Percentiles rank a stretch among this genome's conserved stretches.
Evolutionary conservation across 2,888 invertebrate genomes (phyloP).

Genomic region (Dryobotodes eremita): DNA sequence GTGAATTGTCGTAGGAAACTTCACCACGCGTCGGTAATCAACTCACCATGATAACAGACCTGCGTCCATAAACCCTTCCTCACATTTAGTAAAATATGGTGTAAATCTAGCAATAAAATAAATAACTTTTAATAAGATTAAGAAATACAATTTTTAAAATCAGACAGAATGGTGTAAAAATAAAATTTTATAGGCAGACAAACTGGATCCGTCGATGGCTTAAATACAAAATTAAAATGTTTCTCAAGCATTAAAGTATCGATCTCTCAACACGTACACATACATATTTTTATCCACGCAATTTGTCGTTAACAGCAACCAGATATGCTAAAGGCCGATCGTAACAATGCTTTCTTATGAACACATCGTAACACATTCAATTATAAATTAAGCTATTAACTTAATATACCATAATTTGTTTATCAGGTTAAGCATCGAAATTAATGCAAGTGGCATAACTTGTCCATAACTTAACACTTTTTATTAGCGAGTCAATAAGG

Average conservation of each 20-base stretch:
- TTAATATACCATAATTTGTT: slow-evolving; percentile 91
- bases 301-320: slow-evolving; percentile 83
- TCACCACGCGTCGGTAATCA: slow-evolving; percentile 66
- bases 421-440: slow-evolving; percentile 91
- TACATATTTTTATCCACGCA: slow-evolving; percentile 77
- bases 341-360: slow-evolving; percentile 88
- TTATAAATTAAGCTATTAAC: slow-evolving; percentile 91
- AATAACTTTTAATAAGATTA: slow-evolving; percentile 69
- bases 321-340: slow-evolving; percentile 82
- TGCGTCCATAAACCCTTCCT: slow-evolving; percentile 53
- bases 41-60: slow-evolving; percentile 70
- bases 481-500: slow-evolving; percentile 89
- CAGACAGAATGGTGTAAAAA: slow-evolving; percentile 73
- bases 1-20: slow-evolving; percentile 66
- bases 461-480: slow-evolving; percentile 90
- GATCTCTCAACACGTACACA: slow-evolving; percentile 68
- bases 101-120: slow-evolving; percentile 71
- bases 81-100: slow-evolving; percentile 57
- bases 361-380: slow-evolving; percentile 88
- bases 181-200: slow-evolving; percentile 77
- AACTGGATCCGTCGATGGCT: slow-evolving; percentile 74
- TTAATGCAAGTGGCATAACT: slow-evolving; percentile 91
- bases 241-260: slow-evolving; percentile 74
- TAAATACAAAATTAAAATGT: slow-evolving; percentile 79
- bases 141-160: slow-evolving; percentile 72